Percentiles rank a stretch among this genome's conserved stretches.
Conservation (phyloP, 2,797 vertebrate species). For the Characodon lateralis region DNA sequence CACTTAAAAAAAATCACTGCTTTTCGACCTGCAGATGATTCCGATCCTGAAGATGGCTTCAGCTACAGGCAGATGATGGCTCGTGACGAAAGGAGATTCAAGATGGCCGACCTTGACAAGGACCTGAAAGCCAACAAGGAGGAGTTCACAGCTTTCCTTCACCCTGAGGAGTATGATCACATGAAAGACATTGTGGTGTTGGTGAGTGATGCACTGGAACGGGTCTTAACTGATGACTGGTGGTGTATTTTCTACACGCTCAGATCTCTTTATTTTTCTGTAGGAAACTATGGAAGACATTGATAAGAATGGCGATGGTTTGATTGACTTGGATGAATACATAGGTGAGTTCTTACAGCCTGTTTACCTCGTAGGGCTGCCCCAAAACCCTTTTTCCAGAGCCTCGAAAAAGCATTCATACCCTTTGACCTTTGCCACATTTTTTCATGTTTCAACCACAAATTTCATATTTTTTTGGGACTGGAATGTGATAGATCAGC, state of each 20-base stretch:
- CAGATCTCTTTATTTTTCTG: conserved; percentile 3
- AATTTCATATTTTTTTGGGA: too few relatives aligned
- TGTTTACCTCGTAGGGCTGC: background rate
- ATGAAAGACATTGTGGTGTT: conserved; percentile 99
- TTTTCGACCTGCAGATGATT: conserved; percentile 83
- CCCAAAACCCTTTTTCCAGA: rapidly evolving
- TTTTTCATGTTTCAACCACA: too few relatives aligned
- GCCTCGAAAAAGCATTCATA: background rate
- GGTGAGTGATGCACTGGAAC: conserved; percentile 71
- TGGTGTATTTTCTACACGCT: background rate
- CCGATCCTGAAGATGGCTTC: conserved; percentile 93
- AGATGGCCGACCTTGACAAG: conserved; percentile 90
- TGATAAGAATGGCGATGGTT: conserved; percentile 96
- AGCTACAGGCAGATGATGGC: conserved; percentile 98
- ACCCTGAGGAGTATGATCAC: conserved; percentile 96
- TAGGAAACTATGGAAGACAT: conserved; percentile 99
- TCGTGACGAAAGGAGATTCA: conserved; percentile 95
- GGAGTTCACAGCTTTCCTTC: conserved; percentile 97
- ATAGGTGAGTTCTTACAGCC: conserved; percentile 85
- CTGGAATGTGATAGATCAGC: background rate
- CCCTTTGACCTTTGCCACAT: background rate
- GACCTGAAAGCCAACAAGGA: conserved; percentile 92
- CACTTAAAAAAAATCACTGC: background rate
- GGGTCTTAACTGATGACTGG: background rate
- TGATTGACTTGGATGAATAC: conserved; percentile 96